Evolutionary conservation across 30 jellyfish, hydroid and myxozoan genomes (phyloP).

Genomic region (Hydractinia echinata): DNA sequence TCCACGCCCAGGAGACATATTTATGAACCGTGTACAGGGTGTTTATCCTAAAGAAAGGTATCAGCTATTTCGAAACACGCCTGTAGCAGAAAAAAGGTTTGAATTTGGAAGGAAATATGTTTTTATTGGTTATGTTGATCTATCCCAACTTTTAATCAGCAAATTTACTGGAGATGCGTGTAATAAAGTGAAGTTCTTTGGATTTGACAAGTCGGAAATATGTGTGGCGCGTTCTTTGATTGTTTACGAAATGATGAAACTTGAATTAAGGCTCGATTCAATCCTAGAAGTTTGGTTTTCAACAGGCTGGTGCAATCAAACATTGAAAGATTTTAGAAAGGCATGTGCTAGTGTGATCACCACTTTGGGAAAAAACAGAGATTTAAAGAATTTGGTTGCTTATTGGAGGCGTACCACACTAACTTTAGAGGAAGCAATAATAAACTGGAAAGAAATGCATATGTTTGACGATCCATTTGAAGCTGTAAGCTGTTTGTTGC

Average conservation of each 20-base stretch:
- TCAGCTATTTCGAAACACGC: background rate
- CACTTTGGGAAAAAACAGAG: background rate
- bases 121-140: conserved; percentile 15
- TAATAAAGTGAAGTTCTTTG: background rate
- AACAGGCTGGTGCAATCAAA: conserved; percentile 10
- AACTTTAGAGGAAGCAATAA: background rate
- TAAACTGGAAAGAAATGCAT: background rate
- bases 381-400: background rate
- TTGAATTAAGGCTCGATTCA: background rate
- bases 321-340: background rate
- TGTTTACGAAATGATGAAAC: conserved; percentile 14
- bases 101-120: conserved; percentile 1
- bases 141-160: background rate
- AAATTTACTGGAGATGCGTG: background rate
- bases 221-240: background rate
- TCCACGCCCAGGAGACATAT: conserved; percentile 12
- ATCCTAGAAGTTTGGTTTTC: conserved; percentile 18
- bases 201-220: background rate
- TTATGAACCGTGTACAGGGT: background rate
- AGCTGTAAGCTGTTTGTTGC: background rate
- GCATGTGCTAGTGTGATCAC: conserved; percentile 2
- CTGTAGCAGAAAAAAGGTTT: background rate
- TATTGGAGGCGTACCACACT: background rate
- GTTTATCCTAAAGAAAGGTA: background rate
- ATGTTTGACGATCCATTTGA: background rate